phyloP scores from a whole-genome alignment of 2,888 invertebrate species.

The Pyrrhosoma nymphula region DNA sequence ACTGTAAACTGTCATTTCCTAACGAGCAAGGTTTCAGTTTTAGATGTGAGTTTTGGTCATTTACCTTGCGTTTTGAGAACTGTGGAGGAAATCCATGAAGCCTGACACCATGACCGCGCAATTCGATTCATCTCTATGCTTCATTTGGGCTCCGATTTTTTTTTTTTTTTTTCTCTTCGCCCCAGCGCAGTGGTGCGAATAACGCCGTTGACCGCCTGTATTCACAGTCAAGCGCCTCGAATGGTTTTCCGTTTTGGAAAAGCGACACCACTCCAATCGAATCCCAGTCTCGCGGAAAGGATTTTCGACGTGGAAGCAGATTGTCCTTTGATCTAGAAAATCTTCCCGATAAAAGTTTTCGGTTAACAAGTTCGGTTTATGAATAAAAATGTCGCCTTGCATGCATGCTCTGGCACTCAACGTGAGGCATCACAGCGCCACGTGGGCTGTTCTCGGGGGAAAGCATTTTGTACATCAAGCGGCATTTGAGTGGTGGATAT shows the following conservation, averaged over 20 bases:
- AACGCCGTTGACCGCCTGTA: not conserved
- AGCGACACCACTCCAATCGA: not conserved
- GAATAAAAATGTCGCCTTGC: not conserved
- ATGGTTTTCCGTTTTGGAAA: not conserved
- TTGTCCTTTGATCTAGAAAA: not conserved
- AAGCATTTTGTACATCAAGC: not conserved
- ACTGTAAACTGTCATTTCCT: too few species aligned
- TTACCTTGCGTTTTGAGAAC: too few species aligned
- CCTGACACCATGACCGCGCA: too few species aligned
- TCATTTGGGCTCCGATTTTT: too few species aligned
- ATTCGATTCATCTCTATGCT: too few species aligned
- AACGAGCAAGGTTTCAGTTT: too few species aligned
- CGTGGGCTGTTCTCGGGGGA: not conserved
- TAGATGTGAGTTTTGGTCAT: too few species aligned
- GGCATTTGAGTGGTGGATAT: not conserved
- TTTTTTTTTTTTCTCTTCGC: too few species aligned
- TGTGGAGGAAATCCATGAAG: too few species aligned
- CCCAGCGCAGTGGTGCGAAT: too few species aligned
- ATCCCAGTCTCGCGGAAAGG: not conserved
- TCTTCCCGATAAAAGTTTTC: not conserved
- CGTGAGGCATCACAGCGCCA: not conserved
- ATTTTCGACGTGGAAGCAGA: not conserved
- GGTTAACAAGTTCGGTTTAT: not conserved
- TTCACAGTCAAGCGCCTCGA: not conserved
- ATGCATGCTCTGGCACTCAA: not conserved